These are phyloP conservation scores for Erannis defoliaria DNA, from an alignment of 2,888 invertebrate species.

Conservation along the genomic window DNA sequence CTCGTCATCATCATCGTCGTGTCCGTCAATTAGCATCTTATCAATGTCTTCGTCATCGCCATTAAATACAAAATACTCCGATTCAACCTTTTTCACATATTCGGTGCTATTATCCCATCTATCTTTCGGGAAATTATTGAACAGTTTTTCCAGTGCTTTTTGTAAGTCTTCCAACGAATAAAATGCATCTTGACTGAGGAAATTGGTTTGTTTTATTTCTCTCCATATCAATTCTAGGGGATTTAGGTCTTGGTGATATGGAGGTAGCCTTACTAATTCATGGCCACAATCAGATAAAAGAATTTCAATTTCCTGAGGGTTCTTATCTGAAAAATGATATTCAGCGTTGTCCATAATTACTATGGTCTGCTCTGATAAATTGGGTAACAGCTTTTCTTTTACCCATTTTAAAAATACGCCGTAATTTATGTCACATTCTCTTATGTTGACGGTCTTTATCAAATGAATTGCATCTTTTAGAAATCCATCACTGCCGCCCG, in stretches of 20 bases:
- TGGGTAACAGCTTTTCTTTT: slow-evolving; percentile 13
- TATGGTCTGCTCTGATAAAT: slow-evolving; percentile 1
- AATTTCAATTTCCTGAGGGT: neutral
- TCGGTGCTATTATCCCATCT: slow-evolving; percentile 2
- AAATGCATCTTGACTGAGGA: neutral
- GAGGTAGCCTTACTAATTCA: neutral
- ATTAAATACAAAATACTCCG: slow-evolving; percentile 17
- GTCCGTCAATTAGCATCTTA: neutral
- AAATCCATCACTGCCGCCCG: slow-evolving; percentile 5
- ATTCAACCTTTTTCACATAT: slow-evolving; percentile 16
- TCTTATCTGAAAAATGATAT: slow-evolving; percentile 15
- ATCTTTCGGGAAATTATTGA: neutral
- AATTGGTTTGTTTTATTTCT: neutral
- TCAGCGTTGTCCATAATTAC: slow-evolving; percentile 24
- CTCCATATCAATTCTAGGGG: slow-evolving; percentile 2
- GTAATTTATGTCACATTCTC: slow-evolving; percentile 18
- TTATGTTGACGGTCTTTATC: slow-evolving; percentile 18
- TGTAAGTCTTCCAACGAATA: neutral
- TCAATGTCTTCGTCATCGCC: neutral
- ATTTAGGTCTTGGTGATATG: neutral
- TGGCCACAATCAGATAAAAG: neutral
- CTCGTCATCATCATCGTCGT: neutral
- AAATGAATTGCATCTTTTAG: neutral
- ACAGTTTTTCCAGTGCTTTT: neutral
- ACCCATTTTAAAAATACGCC: slow-evolving; percentile 14